phyloP scores from a whole-genome alignment of 2,888 invertebrate genomes.

The Poecilobothrus nobilitatus region DNA sequence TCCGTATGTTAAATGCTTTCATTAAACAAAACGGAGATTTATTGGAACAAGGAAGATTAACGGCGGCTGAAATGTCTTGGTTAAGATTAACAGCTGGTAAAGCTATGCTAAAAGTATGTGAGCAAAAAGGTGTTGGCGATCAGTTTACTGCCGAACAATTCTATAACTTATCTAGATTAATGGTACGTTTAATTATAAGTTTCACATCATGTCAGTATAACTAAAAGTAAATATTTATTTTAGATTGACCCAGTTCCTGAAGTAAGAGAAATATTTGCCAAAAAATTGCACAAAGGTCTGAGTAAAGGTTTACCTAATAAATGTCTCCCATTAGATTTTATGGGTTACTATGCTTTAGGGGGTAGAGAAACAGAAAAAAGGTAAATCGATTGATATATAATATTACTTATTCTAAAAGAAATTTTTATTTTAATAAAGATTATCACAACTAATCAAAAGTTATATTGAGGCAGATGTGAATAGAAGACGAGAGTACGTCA shows the following conservation, averaged over 20 bases:
- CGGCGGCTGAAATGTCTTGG: conserved; percentile 88
- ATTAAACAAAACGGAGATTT: conserved; percentile 87
- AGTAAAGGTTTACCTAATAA: conserved; percentile 77
- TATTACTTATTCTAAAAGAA: not conserved
- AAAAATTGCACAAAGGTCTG: conserved; percentile 84
- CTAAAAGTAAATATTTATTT: conserved; percentile 8
- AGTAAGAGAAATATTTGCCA: conserved; percentile 81
- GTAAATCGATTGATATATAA: conserved; percentile 34
- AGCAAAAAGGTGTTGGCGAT: conserved; percentile 92
- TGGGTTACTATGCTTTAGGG: conserved; percentile 88
- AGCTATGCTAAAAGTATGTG: conserved; percentile 93
- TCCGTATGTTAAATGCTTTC: conserved; percentile 89
- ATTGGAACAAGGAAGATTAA: conserved; percentile 61
- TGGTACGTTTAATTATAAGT: conserved; percentile 52
- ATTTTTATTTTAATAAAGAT: conserved; percentile 26
- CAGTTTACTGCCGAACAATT: conserved; percentile 92
- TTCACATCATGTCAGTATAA: not conserved
- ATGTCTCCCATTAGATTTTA: conserved; percentile 90
- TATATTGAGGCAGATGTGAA: conserved; percentile 86
- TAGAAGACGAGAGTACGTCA: conserved; percentile 82
- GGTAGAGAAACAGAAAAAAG: conserved; percentile 82
- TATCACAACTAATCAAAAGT: conserved; percentile 53
- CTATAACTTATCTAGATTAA: conserved; percentile 83
- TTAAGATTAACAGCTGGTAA: conserved; percentile 85
- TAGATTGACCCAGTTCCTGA: conserved; percentile 67